Evolutionary conservation across 1,140 invertebrate genomes (phyloP), one percentile per base, ranked within the genome.

Genomic region (Trichonephila clavipes): DNA sequence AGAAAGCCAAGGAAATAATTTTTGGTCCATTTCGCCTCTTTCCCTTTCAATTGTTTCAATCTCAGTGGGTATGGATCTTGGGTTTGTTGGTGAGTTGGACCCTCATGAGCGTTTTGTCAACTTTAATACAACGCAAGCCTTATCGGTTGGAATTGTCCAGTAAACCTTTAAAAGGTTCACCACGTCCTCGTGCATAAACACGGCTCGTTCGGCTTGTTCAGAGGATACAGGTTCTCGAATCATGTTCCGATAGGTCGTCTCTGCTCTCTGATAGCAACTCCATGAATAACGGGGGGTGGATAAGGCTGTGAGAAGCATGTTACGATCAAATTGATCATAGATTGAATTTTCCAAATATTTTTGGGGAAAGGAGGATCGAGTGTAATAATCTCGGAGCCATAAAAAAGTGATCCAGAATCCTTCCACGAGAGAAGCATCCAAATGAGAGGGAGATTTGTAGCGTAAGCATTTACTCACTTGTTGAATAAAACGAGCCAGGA

Each of bases 281-380:
- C 18, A 40, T 40, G 89, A 90, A 77, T 61, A 81, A 0, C 61
- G 34, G 24, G 40, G 21, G 62, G 24, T 51, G 14, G 7, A 4
- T 7, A 90, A 61, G 0, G 28, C 89, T 3, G 89, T 90, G 0
- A 90, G 18, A 8, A 90, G 14, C 21, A 61, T 44, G 18, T 90
- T 90, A 7, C 89, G 69, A 16, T 90, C 89, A 82, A 82, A 90
- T 21, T 2, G 5, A 2, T 90, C 51, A 62, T 81, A 77, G 21
- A 90, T 19, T 4, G 34, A 51, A n/a, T 90, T 90, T 21, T 77
- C 44, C 0, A 81, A n/a, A 90, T 90, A 40, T 62, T 90, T 90
- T 62, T 90, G 89, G 12, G 89, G 69, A 62, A 82, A 90, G 0
- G 24, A 16, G 0, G 51, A n/a, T 7, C 19, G 2, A 8, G 44